phyloP scores from a whole-genome alignment of 2,113 vertebrate genomes.

The Psilopsiagon aymara region DNA sequence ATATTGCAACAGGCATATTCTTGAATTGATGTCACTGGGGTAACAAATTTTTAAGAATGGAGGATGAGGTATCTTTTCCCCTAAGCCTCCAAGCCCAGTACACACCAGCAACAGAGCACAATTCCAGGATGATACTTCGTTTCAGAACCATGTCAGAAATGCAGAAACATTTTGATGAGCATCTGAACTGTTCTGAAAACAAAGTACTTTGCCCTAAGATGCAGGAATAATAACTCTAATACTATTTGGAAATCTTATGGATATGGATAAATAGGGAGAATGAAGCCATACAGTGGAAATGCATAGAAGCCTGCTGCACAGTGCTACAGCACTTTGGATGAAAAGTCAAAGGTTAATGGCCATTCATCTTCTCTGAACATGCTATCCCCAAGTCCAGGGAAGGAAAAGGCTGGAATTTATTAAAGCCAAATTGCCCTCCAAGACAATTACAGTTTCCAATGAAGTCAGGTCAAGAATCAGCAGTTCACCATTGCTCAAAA shows the following conservation, averaged over 20 bases:
- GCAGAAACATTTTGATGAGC: background rate
- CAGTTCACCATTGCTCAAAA: background rate
- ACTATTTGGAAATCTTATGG: background rate
- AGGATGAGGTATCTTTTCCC: background rate
- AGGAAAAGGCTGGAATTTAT: background rate
- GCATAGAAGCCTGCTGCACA: background rate
- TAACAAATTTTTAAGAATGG: background rate
- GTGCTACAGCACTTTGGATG: background rate
- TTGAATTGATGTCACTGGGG: background rate
- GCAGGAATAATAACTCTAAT: background rate
- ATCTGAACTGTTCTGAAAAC: background rate
- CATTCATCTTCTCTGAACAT: background rate
- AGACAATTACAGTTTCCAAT: background rate
- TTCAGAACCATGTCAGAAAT: background rate
- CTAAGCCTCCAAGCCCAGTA: background rate
- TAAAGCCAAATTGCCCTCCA: background rate
- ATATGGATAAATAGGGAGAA: background rate
- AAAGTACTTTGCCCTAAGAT: background rate
- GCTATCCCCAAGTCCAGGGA: background rate
- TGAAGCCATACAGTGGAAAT: background rate
- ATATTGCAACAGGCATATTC: background rate
- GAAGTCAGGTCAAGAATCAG: background rate
- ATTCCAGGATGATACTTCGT: too few species aligned
- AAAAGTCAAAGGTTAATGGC: background rate
- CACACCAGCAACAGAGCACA: background rate